These are phyloP conservation scores for Tokudaia muenninki DNA, from an alignment of 2,797 vertebrate species.

Conservation along the genomic window DNA sequence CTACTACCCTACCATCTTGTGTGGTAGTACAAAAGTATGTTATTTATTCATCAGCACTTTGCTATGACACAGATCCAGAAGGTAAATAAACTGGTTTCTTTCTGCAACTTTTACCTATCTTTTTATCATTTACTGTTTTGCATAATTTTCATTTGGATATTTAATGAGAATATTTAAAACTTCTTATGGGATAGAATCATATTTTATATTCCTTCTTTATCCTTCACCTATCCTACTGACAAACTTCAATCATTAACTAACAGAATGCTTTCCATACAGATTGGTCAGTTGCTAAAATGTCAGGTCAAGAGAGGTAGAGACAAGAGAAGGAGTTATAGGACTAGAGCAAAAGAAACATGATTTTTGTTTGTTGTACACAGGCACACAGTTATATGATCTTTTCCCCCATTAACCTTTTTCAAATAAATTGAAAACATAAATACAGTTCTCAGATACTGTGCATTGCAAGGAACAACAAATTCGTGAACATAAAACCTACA, in stretches of 20 bases:
- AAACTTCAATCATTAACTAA: background rate
- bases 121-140: background rate
- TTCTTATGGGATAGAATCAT: background rate
- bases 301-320: background rate
- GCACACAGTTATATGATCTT: background rate
- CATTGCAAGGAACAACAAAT: background rate
- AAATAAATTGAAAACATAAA: conserved; percentile 13
- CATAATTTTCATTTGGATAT: background rate
- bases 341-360: background rate
- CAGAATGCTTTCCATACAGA: background rate
- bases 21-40: accelerated
- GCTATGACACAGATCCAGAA: background rate
- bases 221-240: background rate
- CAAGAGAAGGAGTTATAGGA: accelerated
- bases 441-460: background rate
- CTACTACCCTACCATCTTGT: background rate
- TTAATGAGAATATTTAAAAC: background rate
- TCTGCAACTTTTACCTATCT: background rate
- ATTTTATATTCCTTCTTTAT: background rate
- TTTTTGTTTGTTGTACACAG: background rate
- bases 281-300: background rate
- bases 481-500: background rate
- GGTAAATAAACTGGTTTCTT: background rate
- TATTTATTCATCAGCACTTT: background rate
- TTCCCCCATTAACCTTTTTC: background rate